These are phyloP conservation scores for Leptinotarsa undecemlineata DNA, from an alignment of 1,140 invertebrate species.

Conservation along the genomic window DNA sequence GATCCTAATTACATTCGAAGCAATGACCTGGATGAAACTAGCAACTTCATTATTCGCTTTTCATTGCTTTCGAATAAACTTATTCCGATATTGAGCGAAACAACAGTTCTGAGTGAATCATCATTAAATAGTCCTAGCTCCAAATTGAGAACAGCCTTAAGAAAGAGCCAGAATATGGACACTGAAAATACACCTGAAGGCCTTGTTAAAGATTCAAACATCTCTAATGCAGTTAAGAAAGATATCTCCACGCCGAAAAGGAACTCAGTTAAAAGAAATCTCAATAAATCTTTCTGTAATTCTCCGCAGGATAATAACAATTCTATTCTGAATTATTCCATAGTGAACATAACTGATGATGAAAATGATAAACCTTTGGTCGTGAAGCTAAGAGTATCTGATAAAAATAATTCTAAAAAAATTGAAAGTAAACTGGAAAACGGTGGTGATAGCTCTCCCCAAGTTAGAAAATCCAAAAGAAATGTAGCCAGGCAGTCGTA, in stretches of 20 bases:
- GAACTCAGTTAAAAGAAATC: conserved; percentile 19
- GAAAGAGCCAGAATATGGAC: background rate
- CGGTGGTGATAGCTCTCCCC: background rate
- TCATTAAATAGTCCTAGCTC: background rate
- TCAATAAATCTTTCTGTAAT: conserved; percentile 18
- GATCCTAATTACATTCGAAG: background rate
- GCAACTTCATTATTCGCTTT: background rate
- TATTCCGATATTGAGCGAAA: background rate
- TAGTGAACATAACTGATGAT: conserved; percentile 27
- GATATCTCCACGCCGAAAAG: background rate
- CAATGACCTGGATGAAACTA: background rate
- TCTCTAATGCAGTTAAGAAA: background rate
- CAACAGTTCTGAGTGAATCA: background rate
- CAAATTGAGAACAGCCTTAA: background rate
- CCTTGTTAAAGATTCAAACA: background rate
- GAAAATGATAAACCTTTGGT: conserved; percentile 29
- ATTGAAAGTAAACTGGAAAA: background rate
- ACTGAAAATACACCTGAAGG: background rate
- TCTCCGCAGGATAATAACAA: background rate
- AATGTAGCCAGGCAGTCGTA: conserved; percentile 15
- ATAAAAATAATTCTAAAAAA: conserved; percentile 24
- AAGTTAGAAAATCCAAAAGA: conserved; percentile 18
- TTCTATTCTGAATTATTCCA: conserved; percentile 34
- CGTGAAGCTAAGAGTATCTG: conserved; percentile 29
- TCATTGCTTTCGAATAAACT: background rate